phyloP scores from a whole-genome alignment of 2,797 vertebrate genomes.

The Adelosebastes latens region DNA sequence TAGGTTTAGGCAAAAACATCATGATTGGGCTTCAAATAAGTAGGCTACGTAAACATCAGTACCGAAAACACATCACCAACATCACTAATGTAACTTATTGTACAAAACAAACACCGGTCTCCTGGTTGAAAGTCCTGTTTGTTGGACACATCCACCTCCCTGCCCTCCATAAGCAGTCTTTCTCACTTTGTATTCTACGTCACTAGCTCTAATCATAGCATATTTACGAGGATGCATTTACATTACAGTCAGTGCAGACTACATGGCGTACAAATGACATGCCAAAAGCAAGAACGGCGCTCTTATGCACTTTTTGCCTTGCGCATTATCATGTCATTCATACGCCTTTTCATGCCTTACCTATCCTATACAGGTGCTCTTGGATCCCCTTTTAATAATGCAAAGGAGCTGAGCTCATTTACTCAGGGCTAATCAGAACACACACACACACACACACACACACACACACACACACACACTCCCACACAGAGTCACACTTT shows the following conservation, averaged over 20 bases:
- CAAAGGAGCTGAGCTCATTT: neutral
- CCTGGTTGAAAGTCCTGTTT: too few relatives aligned
- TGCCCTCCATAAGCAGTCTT: neutral
- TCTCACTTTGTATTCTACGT: too few relatives aligned
- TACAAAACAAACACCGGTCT: too few relatives aligned
- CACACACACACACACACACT: constrained; percentile 26
- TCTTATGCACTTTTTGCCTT: neutral
- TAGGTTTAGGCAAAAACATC: too few relatives aligned
- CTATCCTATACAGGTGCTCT: constrained; percentile 21
- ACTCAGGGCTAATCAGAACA: neutral
- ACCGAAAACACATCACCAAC: too few relatives aligned
- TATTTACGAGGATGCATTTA: too few relatives aligned
- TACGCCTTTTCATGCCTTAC: constrained; percentile 14
- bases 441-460: constrained; percentile 7
- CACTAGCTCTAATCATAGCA: too few relatives aligned
- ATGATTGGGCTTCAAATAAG: too few relatives aligned
- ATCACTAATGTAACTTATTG: too few relatives aligned
- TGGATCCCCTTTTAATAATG: constrained; percentile 12
- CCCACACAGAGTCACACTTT: constrained; percentile 41
- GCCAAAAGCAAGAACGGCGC: neutral
- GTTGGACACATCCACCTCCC: too few relatives aligned
- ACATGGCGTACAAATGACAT: neutral
- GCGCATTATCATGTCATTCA: too few relatives aligned
- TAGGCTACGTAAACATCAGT: too few relatives aligned
- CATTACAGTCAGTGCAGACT: neutral